Base-by-base conservation (phyloP, 2,888 invertebrate genomes). In the Prosopocoilus inquinatus region DNA sequence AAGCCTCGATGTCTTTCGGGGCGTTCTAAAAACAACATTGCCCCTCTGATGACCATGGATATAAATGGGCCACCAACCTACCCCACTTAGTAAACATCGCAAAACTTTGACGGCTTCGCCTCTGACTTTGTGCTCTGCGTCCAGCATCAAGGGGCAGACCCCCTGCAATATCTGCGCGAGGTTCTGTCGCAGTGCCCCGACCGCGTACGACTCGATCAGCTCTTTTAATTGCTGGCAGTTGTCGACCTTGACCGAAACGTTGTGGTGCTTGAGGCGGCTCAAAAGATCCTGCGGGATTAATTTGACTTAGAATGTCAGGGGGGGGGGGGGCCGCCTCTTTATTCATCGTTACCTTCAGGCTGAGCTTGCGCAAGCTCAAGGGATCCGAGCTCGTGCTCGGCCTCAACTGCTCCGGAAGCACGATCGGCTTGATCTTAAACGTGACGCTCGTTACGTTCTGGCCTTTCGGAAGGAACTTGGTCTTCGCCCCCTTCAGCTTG, bases 361-460 rank as follows among this genome's bases (percentile, higher is more conserved):
- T 88, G 2, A 88, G 80, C 69, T 90, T 90, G 57, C 88, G 88
- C 34, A 87, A 76, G 47, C 84, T 81, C 67, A 86, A 84, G 4
- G 78, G 72, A 13, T 76, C 50, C 7, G 20, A 28, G 28, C 59
- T 78, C 67, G 82, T 82, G 56, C 81, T 80, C 20, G 74, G 68
- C 65, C 79, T 80, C 11, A 93, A 72, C 70, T 95, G 94, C 67
- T 91, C 89, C 39, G 83, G 84, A 36, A 96, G 82, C 2, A 92
- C 81, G 63, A 96, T 94, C 70, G 93, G 91, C 68, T 90, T 90
- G 0, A 94, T 84, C 82, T 94, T 94, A 69, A 96, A 95, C 66
- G 88, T 86, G 0, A 93, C 89, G 73, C 93, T 88, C 0, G 96
- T 96, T 3, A 92, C 86, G 82, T 96, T 96, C 49, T 88, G 84